A percentile compares a stretch with the other conserved stretches of the same genome.
These are phyloP conservation scores for Anthonomus grandis DNA, from an alignment of 1,140 invertebrate species.

Conservation along the genomic window DNA sequence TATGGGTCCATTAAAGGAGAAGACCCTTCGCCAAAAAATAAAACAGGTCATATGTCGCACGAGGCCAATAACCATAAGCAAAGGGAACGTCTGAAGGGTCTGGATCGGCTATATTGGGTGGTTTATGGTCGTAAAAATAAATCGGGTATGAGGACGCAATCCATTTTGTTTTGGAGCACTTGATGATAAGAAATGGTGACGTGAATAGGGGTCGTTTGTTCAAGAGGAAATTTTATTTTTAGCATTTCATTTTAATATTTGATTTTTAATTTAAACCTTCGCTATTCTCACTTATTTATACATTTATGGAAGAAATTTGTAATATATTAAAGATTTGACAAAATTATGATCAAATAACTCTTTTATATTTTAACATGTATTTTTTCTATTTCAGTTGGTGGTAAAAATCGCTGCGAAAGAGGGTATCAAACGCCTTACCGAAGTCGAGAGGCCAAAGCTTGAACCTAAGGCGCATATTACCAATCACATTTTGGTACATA, in stretches of 20 bases:
- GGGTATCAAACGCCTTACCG: slow-evolving; percentile 43
- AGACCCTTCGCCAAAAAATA: slow-evolving; percentile 7
- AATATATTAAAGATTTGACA: too few species aligned
- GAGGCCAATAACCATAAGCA: background rate
- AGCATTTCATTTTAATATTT: too few species aligned
- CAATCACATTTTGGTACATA: slow-evolving; percentile 46
- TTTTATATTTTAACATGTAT: background rate
- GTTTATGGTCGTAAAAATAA: background rate
- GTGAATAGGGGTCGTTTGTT: too few species aligned
- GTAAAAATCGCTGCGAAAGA: slow-evolving; percentile 45
- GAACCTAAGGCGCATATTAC: slow-evolving; percentile 45
- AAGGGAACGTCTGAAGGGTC: background rate
- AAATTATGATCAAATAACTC: too few species aligned
- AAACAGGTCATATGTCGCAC: background rate
- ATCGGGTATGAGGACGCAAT: background rate
- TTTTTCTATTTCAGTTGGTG: slow-evolving; percentile 43
- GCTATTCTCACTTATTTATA: too few species aligned
- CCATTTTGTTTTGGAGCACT: too few species aligned
- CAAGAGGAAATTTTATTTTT: too few species aligned
- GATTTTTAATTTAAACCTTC: too few species aligned
- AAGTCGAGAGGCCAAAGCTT: slow-evolving; percentile 45
- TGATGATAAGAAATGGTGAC: too few species aligned
- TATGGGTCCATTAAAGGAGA: slow-evolving; percentile 5
- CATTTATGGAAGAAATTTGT: too few species aligned
- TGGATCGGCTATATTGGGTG: background rate